Evolutionary conservation across 2,888 invertebrate genomes (phyloP).

Genomic region (Drosophila formosana): DNA sequence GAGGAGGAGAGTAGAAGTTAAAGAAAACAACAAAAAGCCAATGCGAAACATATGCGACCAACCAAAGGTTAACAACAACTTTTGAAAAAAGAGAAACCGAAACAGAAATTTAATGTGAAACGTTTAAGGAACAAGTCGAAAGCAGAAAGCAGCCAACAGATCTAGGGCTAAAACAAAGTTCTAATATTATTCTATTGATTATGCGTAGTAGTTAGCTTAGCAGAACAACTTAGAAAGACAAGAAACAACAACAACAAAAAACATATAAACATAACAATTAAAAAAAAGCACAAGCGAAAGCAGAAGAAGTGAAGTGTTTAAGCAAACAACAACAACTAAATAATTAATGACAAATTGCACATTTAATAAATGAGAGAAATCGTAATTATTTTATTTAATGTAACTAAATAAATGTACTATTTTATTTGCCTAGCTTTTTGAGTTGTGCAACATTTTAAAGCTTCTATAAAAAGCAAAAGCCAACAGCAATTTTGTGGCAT

Average conservation of each 20-base stretch:
- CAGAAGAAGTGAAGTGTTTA: slow-evolving; percentile 42
- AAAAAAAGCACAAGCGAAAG: slow-evolving; percentile 32
- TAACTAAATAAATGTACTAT: slow-evolving; percentile 31
- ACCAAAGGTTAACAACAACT: slow-evolving; percentile 79
- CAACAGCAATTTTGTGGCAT: slow-evolving; percentile 68
- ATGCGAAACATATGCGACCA: slow-evolving; percentile 79
- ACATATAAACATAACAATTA: slow-evolving; percentile 7
- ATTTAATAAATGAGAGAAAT: slow-evolving; percentile 10
- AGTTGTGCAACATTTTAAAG: slow-evolving; percentile 57
- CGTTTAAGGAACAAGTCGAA: slow-evolving; percentile 23
- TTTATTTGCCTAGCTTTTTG: slow-evolving; percentile 65
- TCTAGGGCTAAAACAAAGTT: slow-evolving; percentile 19
- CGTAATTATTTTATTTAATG: slow-evolving; percentile 36
- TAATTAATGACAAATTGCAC: slow-evolving; percentile 19
- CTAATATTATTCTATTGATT: slow-evolving; percentile 24
- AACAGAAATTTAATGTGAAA: slow-evolving; percentile 14
- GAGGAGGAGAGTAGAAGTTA: slow-evolving; percentile 1
- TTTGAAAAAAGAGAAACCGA: slow-evolving; percentile 42
- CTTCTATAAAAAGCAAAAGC: slow-evolving; percentile 45
- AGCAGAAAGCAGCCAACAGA: slow-evolving; percentile 7
- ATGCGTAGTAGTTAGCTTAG: slow-evolving; percentile 52
- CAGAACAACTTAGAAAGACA: slow-evolving; percentile 33
- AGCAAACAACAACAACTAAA: slow-evolving; percentile 41
- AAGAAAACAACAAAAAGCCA: slow-evolving; percentile 57
- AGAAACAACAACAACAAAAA: slow-evolving; percentile 4